phyloP scores from a whole-genome alignment of 2,797 vertebrate species.

The Limosa lapponica region DNA sequence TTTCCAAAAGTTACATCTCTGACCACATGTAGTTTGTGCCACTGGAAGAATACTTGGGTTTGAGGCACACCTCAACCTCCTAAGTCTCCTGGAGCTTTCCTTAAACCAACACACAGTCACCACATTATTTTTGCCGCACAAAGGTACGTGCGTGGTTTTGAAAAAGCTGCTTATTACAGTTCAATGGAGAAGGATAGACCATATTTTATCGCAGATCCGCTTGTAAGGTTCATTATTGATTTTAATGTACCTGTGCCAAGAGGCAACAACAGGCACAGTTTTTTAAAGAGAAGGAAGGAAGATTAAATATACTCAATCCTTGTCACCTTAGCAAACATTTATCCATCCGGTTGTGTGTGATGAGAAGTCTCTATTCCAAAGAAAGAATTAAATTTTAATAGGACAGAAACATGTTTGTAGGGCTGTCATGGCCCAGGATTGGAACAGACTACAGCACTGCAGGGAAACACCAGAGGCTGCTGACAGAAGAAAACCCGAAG shows the following conservation, averaged over 20 bases:
- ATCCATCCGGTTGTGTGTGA: constrained; percentile 14
- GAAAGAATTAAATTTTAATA: constrained; percentile 62
- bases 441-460: neutral
- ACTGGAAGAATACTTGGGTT: neutral
- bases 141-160: neutral
- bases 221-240: constrained; percentile 61
- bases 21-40: neutral
- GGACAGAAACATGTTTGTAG: constrained; percentile 15
- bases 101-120: neutral
- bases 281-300: constrained; percentile 47
- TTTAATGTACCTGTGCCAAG: constrained; percentile 54
- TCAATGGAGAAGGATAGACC: neutral
- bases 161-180: constrained; percentile 40
- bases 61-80: neutral
- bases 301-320: constrained; percentile 65
- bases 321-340: constrained; percentile 68
- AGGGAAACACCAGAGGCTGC: neutral
- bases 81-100: neutral
- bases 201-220: constrained; percentile 29
- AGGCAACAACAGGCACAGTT: neutral
- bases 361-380: constrained; percentile 43
- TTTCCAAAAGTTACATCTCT: neutral
- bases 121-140: neutral
- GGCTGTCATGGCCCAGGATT: neutral
- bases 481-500: neutral